These are phyloP conservation scores for Adoxophyes honmai DNA, from an alignment of 1,140 invertebrate genomes.

Conservation along the genomic window DNA sequence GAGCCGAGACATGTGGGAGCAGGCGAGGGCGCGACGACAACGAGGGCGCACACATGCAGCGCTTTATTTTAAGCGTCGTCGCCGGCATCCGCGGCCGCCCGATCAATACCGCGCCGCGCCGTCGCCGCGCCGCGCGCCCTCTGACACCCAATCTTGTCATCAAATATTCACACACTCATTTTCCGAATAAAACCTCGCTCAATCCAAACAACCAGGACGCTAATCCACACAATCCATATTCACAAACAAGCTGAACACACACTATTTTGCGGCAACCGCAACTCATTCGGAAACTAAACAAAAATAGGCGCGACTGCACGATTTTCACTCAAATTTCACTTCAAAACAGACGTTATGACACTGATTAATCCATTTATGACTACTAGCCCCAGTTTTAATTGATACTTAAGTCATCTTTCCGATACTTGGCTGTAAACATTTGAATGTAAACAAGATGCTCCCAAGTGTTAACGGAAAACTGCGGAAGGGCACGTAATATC, in stretches of 20 bases:
- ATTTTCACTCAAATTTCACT: slow-evolving; percentile 3
- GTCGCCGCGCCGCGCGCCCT: slow-evolving; percentile 49
- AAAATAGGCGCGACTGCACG: neutral
- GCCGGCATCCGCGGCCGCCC: slow-evolving; percentile 64
- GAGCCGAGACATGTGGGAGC: slow-evolving; percentile 26
- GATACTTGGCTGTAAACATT: slow-evolving; percentile 6
- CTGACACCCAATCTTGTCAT: slow-evolving; percentile 64
- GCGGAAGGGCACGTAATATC: neutral
- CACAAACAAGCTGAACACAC: too few species aligned
- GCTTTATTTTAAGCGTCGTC: slow-evolving; percentile 73
- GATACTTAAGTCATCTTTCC: slow-evolving; percentile 12
- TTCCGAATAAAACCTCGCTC: slow-evolving; percentile 54
- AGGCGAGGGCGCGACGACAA: slow-evolving; percentile 43
- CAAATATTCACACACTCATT: slow-evolving; percentile 72
- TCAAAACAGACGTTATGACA: neutral
- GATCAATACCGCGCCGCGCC: slow-evolving; percentile 74
- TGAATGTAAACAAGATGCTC: slow-evolving; percentile 10
- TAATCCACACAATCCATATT: neutral
- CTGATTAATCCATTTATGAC: neutral
- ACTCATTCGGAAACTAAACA: neutral
- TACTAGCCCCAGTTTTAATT: neutral
- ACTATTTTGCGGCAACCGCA: neutral
- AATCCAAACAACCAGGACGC: neutral
- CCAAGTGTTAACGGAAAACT: neutral
- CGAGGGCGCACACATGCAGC: slow-evolving; percentile 60